A percentile compares a stretch with the other conserved stretches of the same genome.
These are phyloP conservation scores for Syngnathus rostellatus DNA, from an alignment of 2,797 vertebrate species.

Conservation along the genomic window DNA sequence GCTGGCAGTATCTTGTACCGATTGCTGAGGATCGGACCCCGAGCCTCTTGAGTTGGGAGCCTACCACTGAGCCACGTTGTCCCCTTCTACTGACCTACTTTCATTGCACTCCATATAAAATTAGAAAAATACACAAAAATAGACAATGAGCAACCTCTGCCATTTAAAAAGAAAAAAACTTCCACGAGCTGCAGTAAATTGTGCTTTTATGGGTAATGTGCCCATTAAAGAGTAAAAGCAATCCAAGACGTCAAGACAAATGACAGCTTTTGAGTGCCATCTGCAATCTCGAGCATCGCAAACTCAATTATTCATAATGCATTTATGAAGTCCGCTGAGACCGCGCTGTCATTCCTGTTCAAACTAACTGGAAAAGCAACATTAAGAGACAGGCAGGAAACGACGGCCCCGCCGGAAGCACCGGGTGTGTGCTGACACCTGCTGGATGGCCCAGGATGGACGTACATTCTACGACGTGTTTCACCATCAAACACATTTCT, in stretches of 20 bases:
- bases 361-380: slow-evolving; percentile 57
- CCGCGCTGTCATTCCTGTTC: slow-evolving; percentile 62
- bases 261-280: slow-evolving; percentile 71
- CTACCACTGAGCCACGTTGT: too few species aligned
- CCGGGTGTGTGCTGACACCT: slow-evolving; percentile 61
- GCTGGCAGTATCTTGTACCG: too few species aligned
- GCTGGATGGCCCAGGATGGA: slow-evolving; percentile 33
- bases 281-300: slow-evolving; percentile 70
- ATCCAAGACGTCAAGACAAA: slow-evolving; percentile 71
- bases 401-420: slow-evolving; percentile 31
- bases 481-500: too few species aligned
- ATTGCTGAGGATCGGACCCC: too few species aligned
- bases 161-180: slow-evolving; percentile 42
- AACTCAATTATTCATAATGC: slow-evolving; percentile 75
- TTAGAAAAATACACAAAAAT: slow-evolving; percentile 17
- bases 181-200: slow-evolving; percentile 60
- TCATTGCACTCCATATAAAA: neutral
- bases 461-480: too few species aligned
- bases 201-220: slow-evolving; percentile 68
- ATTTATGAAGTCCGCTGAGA: slow-evolving; percentile 72
- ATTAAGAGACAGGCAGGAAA: slow-evolving; percentile 55
- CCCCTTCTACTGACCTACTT: slow-evolving; percentile 1
- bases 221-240: slow-evolving; percentile 73
- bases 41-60: too few species aligned
- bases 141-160: slow-evolving; percentile 50